A percentile compares a stretch with the other conserved stretches of the same genome.
phyloP scores from a whole-genome alignment of 2,888 invertebrate species.

The Drosophila barbarae region DNA sequence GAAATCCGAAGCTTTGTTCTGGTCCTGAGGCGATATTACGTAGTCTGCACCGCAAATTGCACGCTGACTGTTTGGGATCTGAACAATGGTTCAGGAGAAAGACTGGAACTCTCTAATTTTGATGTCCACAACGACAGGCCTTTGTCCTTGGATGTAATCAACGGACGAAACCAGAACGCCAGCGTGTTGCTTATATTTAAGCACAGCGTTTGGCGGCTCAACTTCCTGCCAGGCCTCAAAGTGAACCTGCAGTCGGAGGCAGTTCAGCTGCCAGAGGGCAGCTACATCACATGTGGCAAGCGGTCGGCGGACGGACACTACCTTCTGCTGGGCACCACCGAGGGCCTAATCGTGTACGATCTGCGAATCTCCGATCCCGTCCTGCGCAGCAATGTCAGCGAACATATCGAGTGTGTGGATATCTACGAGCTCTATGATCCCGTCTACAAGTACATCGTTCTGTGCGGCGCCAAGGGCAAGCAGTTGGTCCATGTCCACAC shows the following conservation, averaged over 20 bases:
- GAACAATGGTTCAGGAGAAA: conserved; percentile 54
- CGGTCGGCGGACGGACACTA: conserved; percentile 71
- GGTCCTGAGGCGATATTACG: conserved; percentile 68
- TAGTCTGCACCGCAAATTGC: conserved; percentile 65
- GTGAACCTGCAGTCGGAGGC: conserved; percentile 7
- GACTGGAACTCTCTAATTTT: background rate
- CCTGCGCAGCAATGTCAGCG: conserved; percentile 77
- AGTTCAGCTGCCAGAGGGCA: conserved; percentile 49
- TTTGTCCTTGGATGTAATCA: conserved; percentile 43
- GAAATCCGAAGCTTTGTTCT: conserved; percentile 66
- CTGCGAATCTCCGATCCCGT: conserved; percentile 55
- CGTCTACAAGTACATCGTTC: conserved; percentile 75
- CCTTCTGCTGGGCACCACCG: conserved; percentile 76
- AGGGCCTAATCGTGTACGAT: conserved; percentile 76
- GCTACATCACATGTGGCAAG: conserved; percentile 71
- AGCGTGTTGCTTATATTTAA: conserved; percentile 62
- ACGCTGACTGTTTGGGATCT: conserved; percentile 67
- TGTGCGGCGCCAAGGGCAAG: conserved; percentile 73
- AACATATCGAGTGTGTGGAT: conserved; percentile 77
- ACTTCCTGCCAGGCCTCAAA: conserved; percentile 42
- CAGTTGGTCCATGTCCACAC: conserved; percentile 74
- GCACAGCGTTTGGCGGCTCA: conserved; percentile 57
- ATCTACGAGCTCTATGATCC: conserved; percentile 70
- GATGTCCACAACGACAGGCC: conserved; percentile 14
- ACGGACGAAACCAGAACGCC: conserved; percentile 25